A percentile compares a stretch with the other conserved stretches of the same genome.
phyloP scores from a whole-genome alignment of 2,888 invertebrate species.

The Carpatolechia fugitivella region DNA sequence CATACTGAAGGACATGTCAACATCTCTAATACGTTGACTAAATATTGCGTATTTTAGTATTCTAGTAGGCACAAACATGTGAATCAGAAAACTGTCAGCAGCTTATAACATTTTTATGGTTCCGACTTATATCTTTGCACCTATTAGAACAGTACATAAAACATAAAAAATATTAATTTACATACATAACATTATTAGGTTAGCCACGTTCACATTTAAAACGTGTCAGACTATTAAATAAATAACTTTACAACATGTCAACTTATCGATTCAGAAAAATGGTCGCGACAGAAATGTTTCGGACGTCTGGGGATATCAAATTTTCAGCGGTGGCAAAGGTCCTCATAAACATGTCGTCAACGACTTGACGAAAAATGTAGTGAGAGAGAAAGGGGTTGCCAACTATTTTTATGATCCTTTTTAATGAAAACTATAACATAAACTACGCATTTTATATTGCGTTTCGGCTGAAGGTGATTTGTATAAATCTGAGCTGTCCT shows the following conservation, averaged over 20 bases:
- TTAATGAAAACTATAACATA: constrained; percentile 45
- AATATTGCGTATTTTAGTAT: too few species aligned
- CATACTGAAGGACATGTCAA: too few species aligned
- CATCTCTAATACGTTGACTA: too few species aligned
- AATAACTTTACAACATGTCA: constrained; percentile 15
- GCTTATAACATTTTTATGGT: not conserved
- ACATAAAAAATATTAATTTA: not conserved
- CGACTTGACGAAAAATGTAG: constrained; percentile 17
- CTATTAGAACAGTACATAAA: not conserved
- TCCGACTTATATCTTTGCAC: not conserved
- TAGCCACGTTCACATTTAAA: constrained; percentile 19
- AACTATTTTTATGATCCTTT: constrained; percentile 58
- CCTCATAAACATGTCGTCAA: constrained; percentile 27
- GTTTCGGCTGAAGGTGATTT: constrained; percentile 15
- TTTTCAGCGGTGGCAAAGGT: constrained; percentile 19
- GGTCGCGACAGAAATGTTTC: not conserved
- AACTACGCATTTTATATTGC: constrained; percentile 37
- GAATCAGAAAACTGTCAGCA: not conserved
- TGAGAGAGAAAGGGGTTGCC: constrained; percentile 39
- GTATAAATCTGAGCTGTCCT: constrained; percentile 11
- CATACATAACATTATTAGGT: constrained; percentile 14
- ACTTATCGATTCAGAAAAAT: constrained; percentile 12
- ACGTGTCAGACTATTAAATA: constrained; percentile 20
- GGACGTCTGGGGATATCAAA: constrained; percentile 1
- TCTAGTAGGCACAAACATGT: not conserved